These are phyloP conservation scores for Vulpes lagopus DNA, from an alignment of 2,113 vertebrate genomes.

Conservation along the genomic window DNA sequence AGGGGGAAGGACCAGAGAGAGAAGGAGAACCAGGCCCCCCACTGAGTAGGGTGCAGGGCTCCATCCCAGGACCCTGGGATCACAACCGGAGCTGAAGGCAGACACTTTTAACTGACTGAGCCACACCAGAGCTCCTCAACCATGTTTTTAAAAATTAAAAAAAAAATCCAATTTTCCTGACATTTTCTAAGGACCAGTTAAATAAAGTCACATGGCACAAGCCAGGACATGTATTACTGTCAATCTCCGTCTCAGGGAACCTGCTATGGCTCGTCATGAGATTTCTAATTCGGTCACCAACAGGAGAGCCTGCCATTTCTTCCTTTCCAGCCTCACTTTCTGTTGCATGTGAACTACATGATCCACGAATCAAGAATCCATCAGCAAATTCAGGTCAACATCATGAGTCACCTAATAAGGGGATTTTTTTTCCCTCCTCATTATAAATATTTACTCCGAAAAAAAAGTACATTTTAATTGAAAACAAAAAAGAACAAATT, in stretches of 20 bases:
- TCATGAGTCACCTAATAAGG: background rate
- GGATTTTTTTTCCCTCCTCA: background rate
- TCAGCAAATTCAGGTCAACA: background rate
- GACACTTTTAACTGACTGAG: too few relatives aligned
- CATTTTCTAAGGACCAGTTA: background rate
- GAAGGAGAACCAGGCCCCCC: background rate
- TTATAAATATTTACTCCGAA: background rate
- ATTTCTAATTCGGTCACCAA: background rate
- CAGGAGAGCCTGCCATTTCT: background rate
- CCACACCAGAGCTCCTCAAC: background rate
- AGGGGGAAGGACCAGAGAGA: background rate
- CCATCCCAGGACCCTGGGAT: background rate
- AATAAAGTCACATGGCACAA: background rate
- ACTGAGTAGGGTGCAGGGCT: background rate
- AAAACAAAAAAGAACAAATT: background rate
- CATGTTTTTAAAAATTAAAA: background rate
- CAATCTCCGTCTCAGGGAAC: background rate
- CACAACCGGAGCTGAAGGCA: too few relatives aligned
- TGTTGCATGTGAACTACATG: accelerated
- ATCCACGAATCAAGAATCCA: background rate
- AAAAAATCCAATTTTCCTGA: background rate
- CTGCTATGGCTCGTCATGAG: background rate
- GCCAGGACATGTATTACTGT: background rate
- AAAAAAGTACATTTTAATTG: background rate
- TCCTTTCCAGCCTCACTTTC: background rate